These are phyloP conservation scores for pig (Sus scrofa) DNA, from an alignment of 2,113 vertebrate species.

Conservation along the genomic window DNA sequence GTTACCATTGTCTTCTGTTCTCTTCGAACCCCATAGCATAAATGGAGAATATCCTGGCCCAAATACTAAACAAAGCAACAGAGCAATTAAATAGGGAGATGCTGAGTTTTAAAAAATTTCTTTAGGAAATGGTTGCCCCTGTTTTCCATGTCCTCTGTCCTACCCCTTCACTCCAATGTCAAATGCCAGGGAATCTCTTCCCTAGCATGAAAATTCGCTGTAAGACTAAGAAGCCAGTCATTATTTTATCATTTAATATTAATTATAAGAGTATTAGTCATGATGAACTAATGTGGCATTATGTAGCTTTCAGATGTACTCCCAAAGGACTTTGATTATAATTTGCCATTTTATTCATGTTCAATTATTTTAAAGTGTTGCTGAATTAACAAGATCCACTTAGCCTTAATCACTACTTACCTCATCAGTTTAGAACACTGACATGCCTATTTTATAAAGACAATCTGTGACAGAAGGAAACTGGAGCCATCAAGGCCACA, in stretches of 20 bases:
- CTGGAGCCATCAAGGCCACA: not conserved
- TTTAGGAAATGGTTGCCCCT: not conserved
- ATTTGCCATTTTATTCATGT: conserved; percentile 87
- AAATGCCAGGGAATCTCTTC: not conserved
- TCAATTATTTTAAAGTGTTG: conserved; percentile 87
- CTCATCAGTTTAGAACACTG: conserved; percentile 79
- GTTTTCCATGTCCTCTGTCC: not conserved
- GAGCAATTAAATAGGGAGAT: conserved; percentile 72
- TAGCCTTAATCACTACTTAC: conserved; percentile 85
- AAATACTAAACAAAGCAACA: not conserved
- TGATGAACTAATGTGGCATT: conserved; percentile 86
- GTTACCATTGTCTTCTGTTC: conserved; percentile 8
- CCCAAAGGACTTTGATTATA: conserved; percentile 85
- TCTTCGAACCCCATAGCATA: not conserved
- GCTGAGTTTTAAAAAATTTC: conserved; percentile 13
- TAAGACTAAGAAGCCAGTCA: conserved; percentile 81
- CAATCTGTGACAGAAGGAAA: conserved; percentile 14
- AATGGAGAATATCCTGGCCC: not conserved
- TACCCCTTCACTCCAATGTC: not conserved
- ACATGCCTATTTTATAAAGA: conserved; percentile 65
- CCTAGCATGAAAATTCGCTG: not conserved
- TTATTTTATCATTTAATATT: conserved; percentile 88
- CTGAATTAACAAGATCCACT: conserved; percentile 86
- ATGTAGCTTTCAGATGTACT: conserved; percentile 85
- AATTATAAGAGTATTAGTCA: conserved; percentile 86